Base-by-base conservation (phyloP, 2,113 vertebrate genomes). In the Larimichthys polyactis region DNA sequence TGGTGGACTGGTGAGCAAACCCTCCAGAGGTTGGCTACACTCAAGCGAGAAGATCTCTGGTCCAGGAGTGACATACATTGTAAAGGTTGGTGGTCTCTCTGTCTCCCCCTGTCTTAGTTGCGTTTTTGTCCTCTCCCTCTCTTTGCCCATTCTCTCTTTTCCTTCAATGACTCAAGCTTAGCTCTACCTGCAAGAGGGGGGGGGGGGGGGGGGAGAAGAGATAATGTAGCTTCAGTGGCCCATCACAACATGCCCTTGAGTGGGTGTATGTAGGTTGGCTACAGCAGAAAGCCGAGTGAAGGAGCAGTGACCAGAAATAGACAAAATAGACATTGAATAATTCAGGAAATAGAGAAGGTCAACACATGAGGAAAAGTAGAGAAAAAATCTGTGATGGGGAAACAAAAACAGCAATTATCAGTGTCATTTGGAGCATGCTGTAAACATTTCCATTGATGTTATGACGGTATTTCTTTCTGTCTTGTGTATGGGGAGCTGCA, bases 21-120 rank as follows among this genome's bases (percentile, higher is more conserved):
- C 96, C 90, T 95, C 96, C 83, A 93, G 92, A 93, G 97, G 97
- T 89, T 97, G 96, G 96, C 95, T 97, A 78, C 97, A 98, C 93
- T 94, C 96, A 8, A 97, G 91, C 52, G 98, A 99, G 87, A 99
- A 99, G 96, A 98, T 99, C 93, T 95, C 97, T 85, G 98, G 98
- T 91, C 96, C 97, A 40, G 98, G 98, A 92, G 97, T 99, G 95
- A 99, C 97, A 88, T 99, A 98, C 83, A 91, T 97, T 65, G 98
- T 99, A 84, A 99, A 99, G 97, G 98, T 99, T 96, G 93, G 97
- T 97, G 88, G 54, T 71, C 44, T 82, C 15, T 69, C 40, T 55
- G 0, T 77, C 62, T 52, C n/a, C 12, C 43, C 16, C n/a, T 29
- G 4, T 52, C 65, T 40, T 40, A 40, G 36, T 73, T 20, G 15